Evolutionary conservation across 2,888 invertebrate genomes (phyloP).

Genomic region (Escarpia spicata): DNA sequence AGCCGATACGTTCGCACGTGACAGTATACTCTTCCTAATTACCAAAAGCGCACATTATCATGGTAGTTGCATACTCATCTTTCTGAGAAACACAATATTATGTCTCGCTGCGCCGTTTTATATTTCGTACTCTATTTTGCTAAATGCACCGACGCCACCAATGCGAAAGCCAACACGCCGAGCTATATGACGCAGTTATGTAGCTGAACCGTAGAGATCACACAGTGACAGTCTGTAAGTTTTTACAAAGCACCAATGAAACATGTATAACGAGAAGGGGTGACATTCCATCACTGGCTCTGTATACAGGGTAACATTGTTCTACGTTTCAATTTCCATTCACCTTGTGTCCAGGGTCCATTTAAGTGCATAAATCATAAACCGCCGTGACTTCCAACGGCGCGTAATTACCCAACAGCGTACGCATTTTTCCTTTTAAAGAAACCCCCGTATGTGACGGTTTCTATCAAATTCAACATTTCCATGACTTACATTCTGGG

Average conservation of each 20-base stretch:
- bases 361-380: not conserved
- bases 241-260: not conserved
- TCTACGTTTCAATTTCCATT: not conserved
- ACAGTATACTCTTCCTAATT: not conserved
- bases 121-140: not conserved
- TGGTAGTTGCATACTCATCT: not conserved
- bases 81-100: not conserved
- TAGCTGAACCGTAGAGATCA: not conserved
- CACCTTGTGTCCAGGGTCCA: not conserved
- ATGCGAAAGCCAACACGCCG: not conserved
- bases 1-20: not conserved
- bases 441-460: too few relatives aligned
- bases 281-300: not conserved
- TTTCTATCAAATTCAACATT: too few relatives aligned
- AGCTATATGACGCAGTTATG: not conserved
- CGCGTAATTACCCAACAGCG: not conserved
- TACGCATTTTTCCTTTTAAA: too few relatives aligned
- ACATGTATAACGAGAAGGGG: not conserved
- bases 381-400: too few relatives aligned
- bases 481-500: too few relatives aligned
- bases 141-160: not conserved
- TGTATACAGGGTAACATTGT: not conserved
- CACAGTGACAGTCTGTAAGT: not conserved
- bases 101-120: not conserved
- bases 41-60: not conserved